Evolutionary conservation across 1,140 invertebrate genomes (phyloP).

Genomic region (Drosophila subpulchrella): DNA sequence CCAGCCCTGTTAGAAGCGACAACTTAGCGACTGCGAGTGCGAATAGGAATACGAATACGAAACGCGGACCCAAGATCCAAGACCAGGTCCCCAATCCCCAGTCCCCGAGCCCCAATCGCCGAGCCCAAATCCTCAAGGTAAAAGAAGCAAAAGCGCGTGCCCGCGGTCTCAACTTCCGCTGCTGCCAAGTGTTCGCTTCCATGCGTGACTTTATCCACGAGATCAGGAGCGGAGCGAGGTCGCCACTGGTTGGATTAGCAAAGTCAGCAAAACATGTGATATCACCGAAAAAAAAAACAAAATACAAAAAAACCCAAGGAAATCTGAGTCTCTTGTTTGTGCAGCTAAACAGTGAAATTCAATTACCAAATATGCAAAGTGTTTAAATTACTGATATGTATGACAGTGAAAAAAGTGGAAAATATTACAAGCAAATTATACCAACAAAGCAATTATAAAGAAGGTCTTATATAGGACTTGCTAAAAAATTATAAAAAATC

Average conservation of each 20-base stretch:
- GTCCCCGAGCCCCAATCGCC: not conserved
- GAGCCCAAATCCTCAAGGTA: conserved; percentile 15
- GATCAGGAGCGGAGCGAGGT: conserved; percentile 57
- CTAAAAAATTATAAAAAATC: not conserved
- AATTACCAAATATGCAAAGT: conserved; percentile 19
- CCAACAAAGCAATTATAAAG: not conserved
- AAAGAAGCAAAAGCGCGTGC: conserved; percentile 65
- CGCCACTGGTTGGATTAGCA: not conserved
- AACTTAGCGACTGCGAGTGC: conserved; percentile 15
- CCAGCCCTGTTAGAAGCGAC: conserved; percentile 38
- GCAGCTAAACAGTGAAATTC: conserved; percentile 18
- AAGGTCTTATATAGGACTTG: not conserved
- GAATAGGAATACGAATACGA: conserved; percentile 24
- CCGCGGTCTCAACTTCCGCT: conserved; percentile 69
- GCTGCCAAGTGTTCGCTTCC: conserved; percentile 51
- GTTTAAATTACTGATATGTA: not conserved
- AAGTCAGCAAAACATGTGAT: conserved; percentile 1
- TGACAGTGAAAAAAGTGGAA: conserved; percentile 5
- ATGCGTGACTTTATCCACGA: conserved; percentile 69
- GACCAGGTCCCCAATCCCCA: not conserved
- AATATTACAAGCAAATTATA: not conserved
- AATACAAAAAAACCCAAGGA: conserved; percentile 1
- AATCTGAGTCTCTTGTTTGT: conserved; percentile 22
- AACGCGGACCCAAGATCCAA: conserved; percentile 7
- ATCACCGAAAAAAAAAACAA: conserved; percentile 1